Evolutionary conservation across 1,140 invertebrate genomes (phyloP), one percentile per base, ranked within the genome.

Genomic region (Drosophila subobscura): DNA sequence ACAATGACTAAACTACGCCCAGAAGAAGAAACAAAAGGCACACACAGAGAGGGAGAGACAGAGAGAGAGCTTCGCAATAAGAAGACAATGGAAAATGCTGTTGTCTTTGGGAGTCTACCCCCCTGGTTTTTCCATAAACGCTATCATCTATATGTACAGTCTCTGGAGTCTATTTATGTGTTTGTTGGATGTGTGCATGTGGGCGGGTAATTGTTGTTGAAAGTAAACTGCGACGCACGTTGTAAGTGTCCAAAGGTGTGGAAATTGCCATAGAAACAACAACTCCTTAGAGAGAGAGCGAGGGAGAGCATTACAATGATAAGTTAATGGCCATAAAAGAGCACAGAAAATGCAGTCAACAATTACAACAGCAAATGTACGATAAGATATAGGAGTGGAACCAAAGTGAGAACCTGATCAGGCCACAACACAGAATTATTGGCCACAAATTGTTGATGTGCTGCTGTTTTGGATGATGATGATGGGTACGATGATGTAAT

Each of bases 161-260:
- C 41, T 42, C 14, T 63, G 37, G 27, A 12, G 33, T 12, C 27
- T 40, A 53, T 46, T 53, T 46, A 37, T 6, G 16, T 41, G 37
- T 41, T 20, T 16, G 10, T 45, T 25, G 53, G 1, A 57, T 56
- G 47, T 58, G 66, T 25, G 55, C 16, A 25, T 51, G 23, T 52
- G 25, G 53, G 33, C 37, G 29, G 41, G 37, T 59, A 76, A 25
- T 73, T 75, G n/a, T 42, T 86, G 74, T 67, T 58, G 74, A 86
- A 86, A 86, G 70, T 75, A 78, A 78, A 68, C 55, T 79, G 67
- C 64, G 33, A 37, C 33, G 33, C 33, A 37, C 33, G 52, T 46
- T 73, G 52, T 60, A 73, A 70, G 64, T 83, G 79, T 44, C 57
- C 57, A 55, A 75, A 86, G 77, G 81, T 86, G 81, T 86, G 81